A percentile compares a stretch with the other conserved stretches of the same genome.
phyloP scores from a whole-genome alignment of 2,888 invertebrate genomes.

The Tineola bisselliella region DNA sequence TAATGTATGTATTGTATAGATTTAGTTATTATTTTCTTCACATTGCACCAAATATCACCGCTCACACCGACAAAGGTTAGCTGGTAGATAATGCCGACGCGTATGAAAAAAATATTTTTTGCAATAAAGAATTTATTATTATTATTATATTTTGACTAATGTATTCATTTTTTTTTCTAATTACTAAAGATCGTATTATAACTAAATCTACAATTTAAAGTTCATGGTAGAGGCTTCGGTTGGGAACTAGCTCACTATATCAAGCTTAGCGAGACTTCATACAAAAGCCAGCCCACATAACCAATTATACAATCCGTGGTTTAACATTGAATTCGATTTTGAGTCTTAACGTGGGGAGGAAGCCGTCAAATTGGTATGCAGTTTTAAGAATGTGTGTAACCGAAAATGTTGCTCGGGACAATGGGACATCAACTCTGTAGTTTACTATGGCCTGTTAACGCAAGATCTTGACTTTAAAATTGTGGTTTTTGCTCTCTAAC shows the following conservation, averaged over 20 bases:
- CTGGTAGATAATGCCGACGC: too few relatives aligned
- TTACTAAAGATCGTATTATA: too few relatives aligned
- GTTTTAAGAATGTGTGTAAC: not conserved
- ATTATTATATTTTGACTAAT: too few relatives aligned
- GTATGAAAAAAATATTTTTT: too few relatives aligned
- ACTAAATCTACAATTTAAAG: too few relatives aligned
- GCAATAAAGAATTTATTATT: too few relatives aligned
- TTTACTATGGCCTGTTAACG: conserved; percentile 33
- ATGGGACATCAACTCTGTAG: conserved; percentile 45
- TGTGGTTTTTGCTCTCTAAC: conserved; percentile 11
- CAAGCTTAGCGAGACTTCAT: conserved; percentile 45
- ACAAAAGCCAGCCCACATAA: not conserved
- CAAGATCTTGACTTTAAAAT: conserved; percentile 9
- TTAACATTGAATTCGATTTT: not conserved
- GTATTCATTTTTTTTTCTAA: too few relatives aligned
- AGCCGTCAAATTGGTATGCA: not conserved
- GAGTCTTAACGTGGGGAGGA: not conserved
- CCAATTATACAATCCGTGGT: not conserved
- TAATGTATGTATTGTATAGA: too few relatives aligned
- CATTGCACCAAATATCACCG: too few relatives aligned
- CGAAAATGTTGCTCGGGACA: conserved; percentile 24
- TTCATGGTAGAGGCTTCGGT: conserved; percentile 1
- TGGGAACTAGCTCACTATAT: conserved; percentile 47
- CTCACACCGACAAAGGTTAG: too few relatives aligned
- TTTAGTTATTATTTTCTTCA: too few relatives aligned